Conservation (phyloP, 2,113 vertebrate genomes). For the Galemys pyrenaicus region DNA sequence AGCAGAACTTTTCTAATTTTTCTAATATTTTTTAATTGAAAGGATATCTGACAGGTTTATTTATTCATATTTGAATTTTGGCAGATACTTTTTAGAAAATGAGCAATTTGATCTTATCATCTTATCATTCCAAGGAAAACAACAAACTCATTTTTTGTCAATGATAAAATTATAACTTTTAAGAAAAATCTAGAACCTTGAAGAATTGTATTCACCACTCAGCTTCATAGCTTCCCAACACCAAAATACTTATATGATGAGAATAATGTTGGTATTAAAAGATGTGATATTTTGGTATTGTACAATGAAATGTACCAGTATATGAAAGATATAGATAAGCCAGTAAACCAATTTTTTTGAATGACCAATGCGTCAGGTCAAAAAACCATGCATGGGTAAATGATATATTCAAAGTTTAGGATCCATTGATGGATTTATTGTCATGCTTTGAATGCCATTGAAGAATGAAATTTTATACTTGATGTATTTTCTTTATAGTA, state of each 20-base stretch:
- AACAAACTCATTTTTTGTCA: too few relatives aligned
- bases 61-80: too few relatives aligned
- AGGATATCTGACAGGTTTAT: too few relatives aligned
- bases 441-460: neutral
- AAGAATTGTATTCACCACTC: too few relatives aligned
- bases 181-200: too few relatives aligned
- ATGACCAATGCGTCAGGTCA: neutral
- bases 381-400: neutral
- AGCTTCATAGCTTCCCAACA: too few relatives aligned
- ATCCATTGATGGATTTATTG: neutral
- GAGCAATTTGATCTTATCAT: too few relatives aligned
- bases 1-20: too few relatives aligned
- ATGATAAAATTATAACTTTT: too few relatives aligned
- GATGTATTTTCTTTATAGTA: conserved; percentile 39
- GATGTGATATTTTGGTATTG: neutral
- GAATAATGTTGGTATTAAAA: neutral
- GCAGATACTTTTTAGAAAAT: too few relatives aligned
- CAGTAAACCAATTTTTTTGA: conserved; percentile 4
- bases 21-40: too few relatives aligned
- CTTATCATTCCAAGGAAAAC: too few relatives aligned
- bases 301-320: neutral
- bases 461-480: neutral
- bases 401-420: neutral
- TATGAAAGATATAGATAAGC: neutral
- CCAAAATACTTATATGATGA: neutral